A percentile compares a stretch with the other conserved stretches of the same genome.
Evolutionary conservation across 2,888 invertebrate species (phyloP).

Genomic region (Pterobdella sp.): DNA sequence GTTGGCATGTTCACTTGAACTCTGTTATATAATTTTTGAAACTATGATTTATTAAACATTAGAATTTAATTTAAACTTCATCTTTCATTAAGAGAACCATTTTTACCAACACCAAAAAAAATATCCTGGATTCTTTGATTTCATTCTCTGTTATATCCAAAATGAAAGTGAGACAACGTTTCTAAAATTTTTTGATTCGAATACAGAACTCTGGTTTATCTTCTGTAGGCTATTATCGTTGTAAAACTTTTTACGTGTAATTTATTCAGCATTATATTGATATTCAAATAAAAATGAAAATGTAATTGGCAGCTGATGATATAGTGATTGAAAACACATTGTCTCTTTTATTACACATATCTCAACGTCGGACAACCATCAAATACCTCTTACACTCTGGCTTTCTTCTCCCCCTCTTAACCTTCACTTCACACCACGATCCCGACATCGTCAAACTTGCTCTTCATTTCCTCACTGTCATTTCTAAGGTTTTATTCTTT

Average conservation of each 20-base stretch:
- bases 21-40: too few relatives aligned
- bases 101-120: not conserved
- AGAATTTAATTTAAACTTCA: too few relatives aligned
- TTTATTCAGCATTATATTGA: not conserved
- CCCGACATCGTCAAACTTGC: conserved; percentile 24
- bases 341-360: not conserved
- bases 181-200: too few relatives aligned
- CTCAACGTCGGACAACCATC: not conserved
- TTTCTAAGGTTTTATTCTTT: conserved; percentile 16
- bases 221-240: too few relatives aligned
- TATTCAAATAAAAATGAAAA: not conserved
- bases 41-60: too few relatives aligned
- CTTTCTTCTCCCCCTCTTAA: conserved; percentile 11
- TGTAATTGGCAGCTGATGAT: not conserved
- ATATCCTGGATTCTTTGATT: not conserved
- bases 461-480: conserved; percentile 12
- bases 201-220: not conserved
- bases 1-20: too few relatives aligned
- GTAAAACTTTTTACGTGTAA: too few relatives aligned
- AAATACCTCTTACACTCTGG: not conserved
- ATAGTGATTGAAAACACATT: not conserved
- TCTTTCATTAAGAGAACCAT: not conserved
- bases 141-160: conserved; percentile 5
- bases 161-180: not conserved
- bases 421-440: not conserved